Conservation (phyloP, 2,113 vertebrate genomes). For the Lamprotornis superbus region DNA sequence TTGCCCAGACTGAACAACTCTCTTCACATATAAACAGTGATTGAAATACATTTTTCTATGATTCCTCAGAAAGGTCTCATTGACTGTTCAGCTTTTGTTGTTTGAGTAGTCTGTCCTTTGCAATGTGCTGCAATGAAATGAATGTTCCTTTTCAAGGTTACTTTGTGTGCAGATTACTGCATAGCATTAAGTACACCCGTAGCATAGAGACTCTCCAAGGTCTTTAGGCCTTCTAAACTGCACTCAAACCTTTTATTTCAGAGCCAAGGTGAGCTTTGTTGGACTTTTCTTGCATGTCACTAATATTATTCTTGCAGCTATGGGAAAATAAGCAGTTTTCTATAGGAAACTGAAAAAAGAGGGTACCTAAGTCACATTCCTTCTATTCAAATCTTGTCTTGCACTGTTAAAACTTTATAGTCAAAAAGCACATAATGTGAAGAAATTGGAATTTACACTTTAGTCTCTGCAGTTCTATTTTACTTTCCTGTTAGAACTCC, state of each 20-base stretch:
- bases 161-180: not conserved
- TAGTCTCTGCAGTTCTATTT: not conserved
- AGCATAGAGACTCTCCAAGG: not conserved
- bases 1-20: not conserved
- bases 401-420: not conserved
- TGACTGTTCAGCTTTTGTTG: not conserved
- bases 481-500: not conserved
- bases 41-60: not conserved
- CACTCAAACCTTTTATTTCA: not conserved
- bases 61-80: not conserved
- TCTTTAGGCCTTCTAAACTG: not conserved
- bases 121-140: not conserved
- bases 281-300: not conserved
- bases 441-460: not conserved
- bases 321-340: not conserved
- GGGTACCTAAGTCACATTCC: not conserved
- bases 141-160: not conserved
- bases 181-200: fast-evolving
- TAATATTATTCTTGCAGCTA: not conserved
- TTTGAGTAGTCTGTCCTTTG: not conserved
- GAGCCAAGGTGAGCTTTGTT: not conserved
- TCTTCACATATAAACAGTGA: not conserved
- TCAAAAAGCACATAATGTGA: not conserved
- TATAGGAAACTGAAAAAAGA: not conserved
- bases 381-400: not conserved